These are phyloP conservation scores for Cephus pulcher DNA, from an alignment of 2,888 invertebrate species.

Conservation along the genomic window DNA sequence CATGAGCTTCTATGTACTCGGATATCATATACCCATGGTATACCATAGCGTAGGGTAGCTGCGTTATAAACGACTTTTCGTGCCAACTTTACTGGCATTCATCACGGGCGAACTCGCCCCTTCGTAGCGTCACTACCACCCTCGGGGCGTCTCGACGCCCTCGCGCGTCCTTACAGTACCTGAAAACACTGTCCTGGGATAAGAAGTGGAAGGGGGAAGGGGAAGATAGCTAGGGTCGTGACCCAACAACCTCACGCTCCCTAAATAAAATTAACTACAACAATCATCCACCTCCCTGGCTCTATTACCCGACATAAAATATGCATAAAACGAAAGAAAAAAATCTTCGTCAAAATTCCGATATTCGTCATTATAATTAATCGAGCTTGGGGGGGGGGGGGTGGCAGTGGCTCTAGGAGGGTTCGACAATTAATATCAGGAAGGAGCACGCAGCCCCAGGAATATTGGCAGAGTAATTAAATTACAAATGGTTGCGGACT, in stretches of 20 bases:
- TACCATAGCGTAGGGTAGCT: conserved; percentile 50
- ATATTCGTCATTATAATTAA: neutral
- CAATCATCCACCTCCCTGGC: neutral
- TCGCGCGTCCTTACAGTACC: neutral
- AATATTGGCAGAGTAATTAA: conserved; percentile 58
- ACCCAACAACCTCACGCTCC: neutral
- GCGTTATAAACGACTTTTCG: conserved; percentile 64
- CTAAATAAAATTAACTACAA: neutral
- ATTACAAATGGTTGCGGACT: conserved; percentile 57
- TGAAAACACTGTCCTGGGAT: neutral
- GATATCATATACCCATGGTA: neutral
- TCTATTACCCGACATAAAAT: neutral
- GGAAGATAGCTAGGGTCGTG: neutral
- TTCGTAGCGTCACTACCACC: conserved; percentile 4
- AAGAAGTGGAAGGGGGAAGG: neutral
- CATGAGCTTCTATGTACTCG: neutral
- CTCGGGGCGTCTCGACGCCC: neutral
- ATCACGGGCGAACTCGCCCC: conserved; percentile 54
- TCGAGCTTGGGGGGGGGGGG: neutral
- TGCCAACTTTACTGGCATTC: conserved; percentile 62
- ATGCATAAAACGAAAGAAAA: neutral
- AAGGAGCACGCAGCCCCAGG: conserved; percentile 25
- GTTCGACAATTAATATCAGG: neutral
- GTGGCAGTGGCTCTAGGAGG: neutral
- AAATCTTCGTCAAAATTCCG: neutral